Evolutionary conservation across 2,888 invertebrate genomes (phyloP).

Genomic region (Ennomos quercinarius): DNA sequence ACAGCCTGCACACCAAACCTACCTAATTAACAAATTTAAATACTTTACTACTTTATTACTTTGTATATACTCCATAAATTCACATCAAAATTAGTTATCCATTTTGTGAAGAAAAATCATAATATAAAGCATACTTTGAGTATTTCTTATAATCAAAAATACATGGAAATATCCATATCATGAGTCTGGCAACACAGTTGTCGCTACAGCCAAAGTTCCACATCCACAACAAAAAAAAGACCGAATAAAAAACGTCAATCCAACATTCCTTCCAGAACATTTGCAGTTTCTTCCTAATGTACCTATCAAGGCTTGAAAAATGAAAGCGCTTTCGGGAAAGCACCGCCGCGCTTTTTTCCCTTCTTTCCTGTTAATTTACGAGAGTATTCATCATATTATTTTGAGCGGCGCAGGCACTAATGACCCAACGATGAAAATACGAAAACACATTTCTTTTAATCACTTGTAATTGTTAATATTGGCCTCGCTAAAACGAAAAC

Average conservation of each 20-base stretch:
- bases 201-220: slow-evolving; percentile 1
- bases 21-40: no score
- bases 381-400: slow-evolving; percentile 55
- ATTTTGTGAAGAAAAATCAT: no score
- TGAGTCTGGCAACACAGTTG: background rate
- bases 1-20: no score
- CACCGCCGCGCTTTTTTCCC: slow-evolving; percentile 46
- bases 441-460: slow-evolving; percentile 41
- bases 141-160: no score
- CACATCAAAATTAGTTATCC: no score
- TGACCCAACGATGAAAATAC: slow-evolving; percentile 44
- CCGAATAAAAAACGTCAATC: slow-evolving; percentile 43
- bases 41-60: no score
- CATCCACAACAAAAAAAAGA: slow-evolving; percentile 22
- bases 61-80: no score
- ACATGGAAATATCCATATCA: background rate
- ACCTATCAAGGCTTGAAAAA: slow-evolving; percentile 67
- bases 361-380: slow-evolving; percentile 56
- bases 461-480: slow-evolving; percentile 28
- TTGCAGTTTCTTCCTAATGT: slow-evolving; percentile 68
- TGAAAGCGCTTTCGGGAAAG: slow-evolving; percentile 53
- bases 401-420: slow-evolving; percentile 38
- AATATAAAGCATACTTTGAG: no score
- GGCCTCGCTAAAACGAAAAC: slow-evolving; percentile 24
- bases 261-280: slow-evolving; percentile 62